Evolutionary conservation across 2,797 vertebrate genomes (phyloP), one percentile per base, ranked within the genome.

Genomic region (Mico argentatus): DNA sequence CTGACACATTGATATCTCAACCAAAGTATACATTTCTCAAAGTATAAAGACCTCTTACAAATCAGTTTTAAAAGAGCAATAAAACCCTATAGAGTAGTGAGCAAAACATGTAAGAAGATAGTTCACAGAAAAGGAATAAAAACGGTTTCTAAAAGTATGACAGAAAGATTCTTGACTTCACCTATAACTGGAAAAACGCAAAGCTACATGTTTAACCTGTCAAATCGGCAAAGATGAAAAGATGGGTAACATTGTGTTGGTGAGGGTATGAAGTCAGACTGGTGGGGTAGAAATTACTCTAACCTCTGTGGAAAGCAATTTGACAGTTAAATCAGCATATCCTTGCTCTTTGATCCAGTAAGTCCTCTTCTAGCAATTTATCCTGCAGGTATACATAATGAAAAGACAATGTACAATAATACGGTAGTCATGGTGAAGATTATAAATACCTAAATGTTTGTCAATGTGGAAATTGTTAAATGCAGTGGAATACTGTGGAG

Each of bases 121-220:
- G 70, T 85, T 81, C 92, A 36, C 22, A 72, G 64, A 88, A 91
- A 93, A 94, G 26, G 52, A 86, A 91, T 76, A n/a, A 64, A 87
- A 89, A 95, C 77, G 5, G 11, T 91, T 89, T 67, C 64, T 86
- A 46, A 91, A 93, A 67, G 14, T 61, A 55, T 70, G 83, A 91
- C 94, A 80, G 57, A 27, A 59, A 81, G 13, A 84, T 84, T 79
- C 55, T 94, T 90, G 81, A 59, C 26, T 87, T 90, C 55, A 61
- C n/a, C 79, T 77, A 33, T 64, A 50, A 73, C 64, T 76, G 91
- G 79, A 48, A 15, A 77, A 82, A 95, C 2, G 6, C 52, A 91
- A 84, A 91, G 55, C 55, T 67, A 17, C 15, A 59, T 82, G 20
- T 85, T 93, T 86, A 57, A 92, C 46, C 48, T 79, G 81, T 79